phyloP scores from a whole-genome alignment of 2,797 vertebrate genomes.

The Micrastur ruficollis region DNA sequence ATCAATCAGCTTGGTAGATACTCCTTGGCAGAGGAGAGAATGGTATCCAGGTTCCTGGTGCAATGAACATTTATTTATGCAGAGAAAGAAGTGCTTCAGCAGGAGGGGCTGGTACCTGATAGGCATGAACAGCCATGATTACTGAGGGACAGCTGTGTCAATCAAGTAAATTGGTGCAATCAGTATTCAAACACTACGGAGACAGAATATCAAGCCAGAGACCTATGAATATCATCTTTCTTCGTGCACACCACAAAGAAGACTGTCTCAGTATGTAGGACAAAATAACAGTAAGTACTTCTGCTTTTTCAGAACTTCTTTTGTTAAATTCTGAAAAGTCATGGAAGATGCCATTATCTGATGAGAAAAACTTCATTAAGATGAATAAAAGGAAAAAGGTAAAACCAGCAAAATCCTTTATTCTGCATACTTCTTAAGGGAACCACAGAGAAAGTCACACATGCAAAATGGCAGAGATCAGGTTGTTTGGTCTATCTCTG shows the following conservation, averaged over 20 bases:
- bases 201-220: background rate
- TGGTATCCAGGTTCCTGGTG: background rate
- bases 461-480: background rate
- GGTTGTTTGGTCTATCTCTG: background rate
- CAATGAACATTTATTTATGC: background rate
- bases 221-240: background rate
- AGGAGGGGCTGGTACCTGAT: background rate
- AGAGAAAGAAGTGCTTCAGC: background rate
- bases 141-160: background rate
- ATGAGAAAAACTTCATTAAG: background rate
- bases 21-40: background rate
- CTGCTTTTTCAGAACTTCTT: background rate
- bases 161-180: background rate
- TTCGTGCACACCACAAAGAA: background rate
- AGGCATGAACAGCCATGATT: background rate
- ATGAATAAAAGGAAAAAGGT: background rate
- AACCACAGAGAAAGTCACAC: background rate
- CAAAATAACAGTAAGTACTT: background rate
- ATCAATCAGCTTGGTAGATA: background rate
- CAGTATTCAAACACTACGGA: background rate
- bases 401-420: background rate
- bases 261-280: background rate
- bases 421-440: background rate
- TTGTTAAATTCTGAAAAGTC: background rate
- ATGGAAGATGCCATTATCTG: background rate